Evolutionary conservation across 2,888 invertebrate species (phyloP).

Genomic region (Hirtodrosophila confusa): DNA sequence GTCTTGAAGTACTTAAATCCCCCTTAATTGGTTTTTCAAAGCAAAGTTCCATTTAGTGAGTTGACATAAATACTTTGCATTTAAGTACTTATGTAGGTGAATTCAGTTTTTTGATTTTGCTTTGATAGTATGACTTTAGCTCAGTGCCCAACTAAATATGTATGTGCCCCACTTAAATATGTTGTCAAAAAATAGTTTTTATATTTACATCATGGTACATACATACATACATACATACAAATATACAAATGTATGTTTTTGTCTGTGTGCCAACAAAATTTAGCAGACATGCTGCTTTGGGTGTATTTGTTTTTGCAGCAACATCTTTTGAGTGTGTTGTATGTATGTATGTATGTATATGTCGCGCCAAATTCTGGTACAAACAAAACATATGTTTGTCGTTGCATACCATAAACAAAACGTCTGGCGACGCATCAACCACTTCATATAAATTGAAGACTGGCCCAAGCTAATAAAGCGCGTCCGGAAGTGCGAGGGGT

Average conservation of each 20-base stretch:
- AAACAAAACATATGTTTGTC: conserved; percentile 48
- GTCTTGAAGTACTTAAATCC: too few species aligned
- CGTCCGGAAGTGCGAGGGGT: conserved; percentile 57
- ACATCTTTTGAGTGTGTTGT: conserved; percentile 17
- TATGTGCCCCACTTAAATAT: conserved; percentile 34
- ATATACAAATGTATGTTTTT: conserved; percentile 32
- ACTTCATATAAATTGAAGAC: conserved; percentile 39
- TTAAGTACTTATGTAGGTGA: background rate
- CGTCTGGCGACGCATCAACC: conserved; percentile 6
- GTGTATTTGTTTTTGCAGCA: conserved; percentile 14
- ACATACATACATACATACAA: conserved; percentile 28
- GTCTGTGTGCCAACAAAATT: conserved; percentile 56
- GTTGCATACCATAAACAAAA: conserved; percentile 20
- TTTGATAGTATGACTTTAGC: background rate
- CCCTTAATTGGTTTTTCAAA: too few species aligned
- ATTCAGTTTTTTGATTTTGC: background rate
- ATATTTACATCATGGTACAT: conserved; percentile 6
- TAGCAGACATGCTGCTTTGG: conserved; percentile 43
- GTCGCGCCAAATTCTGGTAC: background rate
- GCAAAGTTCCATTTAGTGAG: too few species aligned
- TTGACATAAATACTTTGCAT: too few species aligned
- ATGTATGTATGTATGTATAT: background rate
- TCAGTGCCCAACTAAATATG: conserved; percentile 10
- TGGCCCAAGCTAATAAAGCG: conserved; percentile 35
- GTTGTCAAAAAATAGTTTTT: conserved; percentile 5